These are phyloP conservation scores for Dufourea novaeangliae DNA, from an alignment of 1,140 invertebrate genomes.

Conservation along the genomic window DNA sequence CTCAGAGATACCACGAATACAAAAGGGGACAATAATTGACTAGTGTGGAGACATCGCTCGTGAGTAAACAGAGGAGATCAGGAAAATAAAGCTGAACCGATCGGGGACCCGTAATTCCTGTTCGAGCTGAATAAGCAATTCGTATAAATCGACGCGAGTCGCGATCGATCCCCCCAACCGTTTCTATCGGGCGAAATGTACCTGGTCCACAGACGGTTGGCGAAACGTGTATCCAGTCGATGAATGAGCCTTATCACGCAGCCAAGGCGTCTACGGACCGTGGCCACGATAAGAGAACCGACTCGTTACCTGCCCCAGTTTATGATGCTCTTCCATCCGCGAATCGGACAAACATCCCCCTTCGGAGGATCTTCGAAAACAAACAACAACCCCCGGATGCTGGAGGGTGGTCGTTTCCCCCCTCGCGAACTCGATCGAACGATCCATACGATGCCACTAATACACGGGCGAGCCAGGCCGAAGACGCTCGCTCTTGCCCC, in stretches of 20 bases:
- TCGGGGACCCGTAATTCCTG: not conserved
- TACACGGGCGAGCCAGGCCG: too few relatives aligned
- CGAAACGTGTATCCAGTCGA: not conserved
- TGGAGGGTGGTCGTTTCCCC: not conserved
- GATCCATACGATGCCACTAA: not conserved
- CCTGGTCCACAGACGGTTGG: too few relatives aligned
- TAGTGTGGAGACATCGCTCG: not conserved
- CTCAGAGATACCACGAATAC: too few relatives aligned
- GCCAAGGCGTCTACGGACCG: constrained; percentile 4
- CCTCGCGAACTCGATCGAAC: not conserved
- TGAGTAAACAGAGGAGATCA: not conserved
- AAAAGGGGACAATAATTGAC: not conserved
- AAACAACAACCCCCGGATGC: not conserved
- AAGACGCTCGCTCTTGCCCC: too few relatives aligned
- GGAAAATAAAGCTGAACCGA: not conserved
- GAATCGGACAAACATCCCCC: not conserved
- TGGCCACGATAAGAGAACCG: constrained; percentile 23
- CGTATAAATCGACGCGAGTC: constrained; percentile 11
- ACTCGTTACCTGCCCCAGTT: constrained; percentile 42
- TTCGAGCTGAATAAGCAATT: constrained; percentile 11
- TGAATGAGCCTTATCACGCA: constrained; percentile 21
- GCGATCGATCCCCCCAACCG: constrained; percentile 13
- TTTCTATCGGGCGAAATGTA: not conserved
- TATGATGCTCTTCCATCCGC: constrained; percentile 14
- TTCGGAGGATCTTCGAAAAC: constrained; percentile 8